Evolutionary conservation across 1,140 invertebrate species (phyloP).

Genomic region (Eciton burchellii): DNA sequence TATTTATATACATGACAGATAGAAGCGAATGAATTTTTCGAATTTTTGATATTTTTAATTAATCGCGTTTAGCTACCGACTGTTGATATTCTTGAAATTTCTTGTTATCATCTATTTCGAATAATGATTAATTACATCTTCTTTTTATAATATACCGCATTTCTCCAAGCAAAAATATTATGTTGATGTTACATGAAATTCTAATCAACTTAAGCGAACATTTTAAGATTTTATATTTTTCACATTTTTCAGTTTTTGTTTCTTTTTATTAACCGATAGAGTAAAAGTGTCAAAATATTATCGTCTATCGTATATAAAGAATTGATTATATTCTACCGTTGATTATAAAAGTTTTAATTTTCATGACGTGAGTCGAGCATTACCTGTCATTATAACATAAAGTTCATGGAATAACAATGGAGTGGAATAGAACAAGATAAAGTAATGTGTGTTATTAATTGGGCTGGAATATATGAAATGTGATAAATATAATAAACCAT

Average conservation of each 20-base stretch:
- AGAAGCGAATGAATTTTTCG: too few relatives aligned
- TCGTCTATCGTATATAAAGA: slow-evolving; percentile 14
- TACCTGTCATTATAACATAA: neutral
- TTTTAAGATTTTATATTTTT: too few relatives aligned
- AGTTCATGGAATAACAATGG: neutral
- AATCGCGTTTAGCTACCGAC: too few relatives aligned
- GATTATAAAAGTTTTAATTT: too few relatives aligned
- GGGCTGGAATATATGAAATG: neutral
- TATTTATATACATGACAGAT: too few relatives aligned
- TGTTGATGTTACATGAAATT: too few relatives aligned
- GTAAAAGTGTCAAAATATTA: neutral
- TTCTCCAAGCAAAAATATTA: too few relatives aligned
- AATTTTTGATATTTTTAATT: too few relatives aligned
- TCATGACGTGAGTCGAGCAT: neutral
- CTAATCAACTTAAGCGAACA: too few relatives aligned
- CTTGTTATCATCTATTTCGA: neutral
- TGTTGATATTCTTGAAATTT: neutral
- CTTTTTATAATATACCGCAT: too few relatives aligned
- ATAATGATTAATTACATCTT: neutral
- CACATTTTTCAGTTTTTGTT: too few relatives aligned
- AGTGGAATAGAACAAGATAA: neutral
- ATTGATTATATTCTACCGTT: too few relatives aligned
- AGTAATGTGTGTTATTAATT: neutral
- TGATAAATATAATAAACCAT: neutral
- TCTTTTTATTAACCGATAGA: neutral